A percentile compares a stretch with the other conserved stretches of the same genome.
phyloP scores from a whole-genome alignment of 2,888 invertebrate genomes.

The Augochlorella aurata region DNA sequence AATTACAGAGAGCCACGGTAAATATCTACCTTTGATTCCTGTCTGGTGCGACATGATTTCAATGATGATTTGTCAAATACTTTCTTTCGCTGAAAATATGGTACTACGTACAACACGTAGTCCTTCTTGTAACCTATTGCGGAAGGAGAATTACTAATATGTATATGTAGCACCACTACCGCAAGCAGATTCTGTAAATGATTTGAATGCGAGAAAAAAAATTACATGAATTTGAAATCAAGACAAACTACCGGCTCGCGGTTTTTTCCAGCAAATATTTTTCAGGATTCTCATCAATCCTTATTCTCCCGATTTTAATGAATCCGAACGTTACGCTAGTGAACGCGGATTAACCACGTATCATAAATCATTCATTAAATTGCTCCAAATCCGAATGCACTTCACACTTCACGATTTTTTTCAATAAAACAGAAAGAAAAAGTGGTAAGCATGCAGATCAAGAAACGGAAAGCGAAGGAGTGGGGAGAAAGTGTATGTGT shows the following conservation, averaged over 20 bases:
- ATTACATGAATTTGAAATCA: constrained; percentile 28
- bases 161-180: constrained; percentile 13
- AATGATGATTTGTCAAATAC: background rate
- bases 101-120: constrained; percentile 3
- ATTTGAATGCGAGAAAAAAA: constrained; percentile 22
- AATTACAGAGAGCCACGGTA: background rate
- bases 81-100: constrained; percentile 16
- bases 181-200: constrained; percentile 32
- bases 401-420: constrained; percentile 32
- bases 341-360: constrained; percentile 37
- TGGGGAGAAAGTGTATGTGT: background rate
- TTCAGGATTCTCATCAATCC: background rate
- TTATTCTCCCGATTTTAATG: constrained; percentile 13
- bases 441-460: background rate
- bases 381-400: constrained; percentile 1
- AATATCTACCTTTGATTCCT: constrained; percentile 90
- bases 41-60: constrained; percentile 93
- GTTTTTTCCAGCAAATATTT: constrained; percentile 12
- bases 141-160: constrained; percentile 2
- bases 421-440: constrained; percentile 9
- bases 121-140: constrained; percentile 1
- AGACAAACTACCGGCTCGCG: constrained; percentile 14
- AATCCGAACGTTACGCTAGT: constrained; percentile 28
- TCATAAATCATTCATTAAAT: constrained; percentile 16
- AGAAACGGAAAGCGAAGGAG: background rate